Evolutionary conservation across 2,113 vertebrate genomes (phyloP).

Genomic region (Prionailurus bengalensis): DNA sequence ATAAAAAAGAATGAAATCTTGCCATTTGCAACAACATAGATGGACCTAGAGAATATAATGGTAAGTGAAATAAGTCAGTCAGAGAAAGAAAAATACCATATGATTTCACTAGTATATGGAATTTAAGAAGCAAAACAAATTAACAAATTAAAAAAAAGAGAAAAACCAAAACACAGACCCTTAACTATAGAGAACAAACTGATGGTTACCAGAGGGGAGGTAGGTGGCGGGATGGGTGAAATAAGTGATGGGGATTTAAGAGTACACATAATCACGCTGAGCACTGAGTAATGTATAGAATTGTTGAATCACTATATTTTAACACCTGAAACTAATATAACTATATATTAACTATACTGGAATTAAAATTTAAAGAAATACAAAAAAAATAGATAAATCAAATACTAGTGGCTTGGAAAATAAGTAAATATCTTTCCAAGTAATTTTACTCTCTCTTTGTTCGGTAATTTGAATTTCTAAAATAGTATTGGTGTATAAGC

Average conservation of each 20-base stretch:
- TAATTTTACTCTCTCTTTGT: background rate
- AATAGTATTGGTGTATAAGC: background rate
- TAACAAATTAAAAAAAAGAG: background rate
- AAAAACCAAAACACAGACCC: background rate
- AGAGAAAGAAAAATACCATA: background rate
- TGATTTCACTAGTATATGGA: background rate
- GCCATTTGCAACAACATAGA: background rate
- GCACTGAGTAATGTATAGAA: background rate
- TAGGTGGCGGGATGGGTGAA: background rate
- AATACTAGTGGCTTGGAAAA: background rate
- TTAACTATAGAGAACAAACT: background rate
- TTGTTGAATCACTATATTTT: background rate
- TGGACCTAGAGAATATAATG: background rate
- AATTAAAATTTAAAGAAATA: background rate
- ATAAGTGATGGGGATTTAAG: background rate
- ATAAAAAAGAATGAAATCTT: background rate
- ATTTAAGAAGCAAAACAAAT: background rate
- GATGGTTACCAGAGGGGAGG: background rate
- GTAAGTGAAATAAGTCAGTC: background rate
- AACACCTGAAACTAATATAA: background rate
- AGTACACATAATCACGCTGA: background rate
- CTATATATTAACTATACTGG: background rate
- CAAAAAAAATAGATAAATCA: background rate
- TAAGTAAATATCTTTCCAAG: background rate
- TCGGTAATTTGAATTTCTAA: background rate